Evolutionary conservation across 2,888 invertebrate species (phyloP), one percentile per base, ranked within the genome.

Genomic region (Sphaerophoria taeniata): DNA sequence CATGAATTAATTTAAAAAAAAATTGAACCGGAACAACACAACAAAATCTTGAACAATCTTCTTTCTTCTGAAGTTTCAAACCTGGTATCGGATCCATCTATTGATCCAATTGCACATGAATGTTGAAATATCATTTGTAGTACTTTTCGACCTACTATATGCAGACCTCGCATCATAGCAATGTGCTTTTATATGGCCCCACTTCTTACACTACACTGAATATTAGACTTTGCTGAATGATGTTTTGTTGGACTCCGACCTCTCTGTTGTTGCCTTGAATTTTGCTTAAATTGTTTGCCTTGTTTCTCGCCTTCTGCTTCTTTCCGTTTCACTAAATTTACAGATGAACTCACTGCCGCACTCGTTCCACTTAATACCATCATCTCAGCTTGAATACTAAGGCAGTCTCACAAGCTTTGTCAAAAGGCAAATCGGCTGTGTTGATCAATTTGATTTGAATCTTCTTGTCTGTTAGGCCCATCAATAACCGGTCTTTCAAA

Each of bases 381-480:
- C 14, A 47, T 47, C 4, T 47, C 47, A 6, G 14, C 6, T 6
- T 55, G 55, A 14, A 69, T 14, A 33, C 51, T 24, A 67, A 14
- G 31, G 67, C 67, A 4, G 34, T 43, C 12, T 16, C 49, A 49
- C 49, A 67, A 33, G 67, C 67, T 31, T 47, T 31, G 24, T 67
- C 49, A 11, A 16, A 67, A 6, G 39, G 24, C 3, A 49, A 14
- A 31, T 47, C 33, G 33, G n/a, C 49, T 9, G 14, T 9, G 14
- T 67, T 34, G 14, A 67, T 47, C 33, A 67, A 33, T 49, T 67
- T 67, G 24, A 33, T 51, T 33, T 51, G 49, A 12, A 67, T 33
- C 11, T 34, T 24, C 33, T 49, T 47, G 39, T 43, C 34, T n/a
- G 6, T 47, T 3, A 67, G 12, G 11, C 67, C 67, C 49, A 47